Percentiles rank a stretch among this genome's conserved stretches.
Evolutionary conservation across 92 coral and sea anemone genomes (phyloP).

Genomic region (Blastomussa wellsi): DNA sequence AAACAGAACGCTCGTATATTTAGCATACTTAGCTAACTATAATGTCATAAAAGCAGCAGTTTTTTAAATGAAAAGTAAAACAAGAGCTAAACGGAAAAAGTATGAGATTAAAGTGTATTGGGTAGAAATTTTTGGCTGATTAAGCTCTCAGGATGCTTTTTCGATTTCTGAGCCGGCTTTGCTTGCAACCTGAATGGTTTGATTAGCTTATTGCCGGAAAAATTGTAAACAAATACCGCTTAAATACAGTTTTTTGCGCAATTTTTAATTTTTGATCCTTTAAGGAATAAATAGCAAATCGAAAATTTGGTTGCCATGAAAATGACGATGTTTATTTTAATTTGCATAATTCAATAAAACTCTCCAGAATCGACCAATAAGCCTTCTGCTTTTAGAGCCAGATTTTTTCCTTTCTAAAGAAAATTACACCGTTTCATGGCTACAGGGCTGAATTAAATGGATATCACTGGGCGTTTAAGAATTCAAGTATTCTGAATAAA

Average conservation of each 20-base stretch:
- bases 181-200: background rate
- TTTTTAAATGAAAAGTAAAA: background rate
- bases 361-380: background rate
- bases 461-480: background rate
- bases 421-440: background rate
- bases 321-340: background rate
- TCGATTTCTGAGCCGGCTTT: background rate
- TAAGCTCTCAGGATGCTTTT: background rate
- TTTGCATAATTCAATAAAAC: constrained; percentile 19
- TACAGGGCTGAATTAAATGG: background rate
- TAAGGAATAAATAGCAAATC: background rate
- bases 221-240: background rate
- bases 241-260: background rate
- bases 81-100: background rate
- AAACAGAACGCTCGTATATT: background rate
- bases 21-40: background rate
- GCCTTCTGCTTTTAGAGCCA: background rate
- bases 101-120: background rate
- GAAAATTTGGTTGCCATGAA: constrained; percentile 23
- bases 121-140: background rate
- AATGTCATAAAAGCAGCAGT: background rate
- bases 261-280: background rate
- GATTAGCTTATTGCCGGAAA: background rate
- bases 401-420: background rate
- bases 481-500: background rate